A percentile compares a stretch with the other conserved stretches of the same genome.
phyloP scores from a whole-genome alignment of 1,140 invertebrate genomes.

The Diorhabda elongata region DNA sequence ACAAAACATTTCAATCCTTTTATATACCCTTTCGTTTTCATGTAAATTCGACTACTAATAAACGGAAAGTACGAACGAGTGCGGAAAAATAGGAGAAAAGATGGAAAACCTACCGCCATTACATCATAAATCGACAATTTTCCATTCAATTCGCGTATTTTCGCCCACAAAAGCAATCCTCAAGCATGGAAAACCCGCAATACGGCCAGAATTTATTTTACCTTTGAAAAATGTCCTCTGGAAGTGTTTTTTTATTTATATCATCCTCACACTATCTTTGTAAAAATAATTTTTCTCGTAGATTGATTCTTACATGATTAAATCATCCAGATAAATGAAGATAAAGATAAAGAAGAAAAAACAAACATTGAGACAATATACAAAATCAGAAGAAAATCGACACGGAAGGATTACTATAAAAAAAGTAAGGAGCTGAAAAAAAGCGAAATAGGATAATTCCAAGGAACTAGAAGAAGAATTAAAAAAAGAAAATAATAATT shows the following conservation, averaged over 20 bases:
- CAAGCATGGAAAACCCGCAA: constrained; percentile 29
- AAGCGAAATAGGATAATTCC: no score
- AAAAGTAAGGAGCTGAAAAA: no score
- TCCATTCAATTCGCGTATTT: constrained; percentile 32
- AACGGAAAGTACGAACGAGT: neutral
- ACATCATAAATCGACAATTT: constrained; percentile 34
- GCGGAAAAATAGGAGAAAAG: constrained; percentile 11
- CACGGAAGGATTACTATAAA: no score
- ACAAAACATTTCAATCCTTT: constrained; percentile 2
- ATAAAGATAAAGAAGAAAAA: no score
- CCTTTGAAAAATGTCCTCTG: constrained; percentile 27
- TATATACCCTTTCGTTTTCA: neutral
- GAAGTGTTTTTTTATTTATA: constrained; percentile 18
- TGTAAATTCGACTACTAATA: neutral
- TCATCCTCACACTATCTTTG: constrained; percentile 20
- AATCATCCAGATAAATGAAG: no score
- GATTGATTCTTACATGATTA: no score
- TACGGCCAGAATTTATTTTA: constrained; percentile 30
- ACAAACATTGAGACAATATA: no score
- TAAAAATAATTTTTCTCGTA: constrained; percentile 18
- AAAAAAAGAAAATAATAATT: no score
- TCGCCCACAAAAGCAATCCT: constrained; percentile 29
- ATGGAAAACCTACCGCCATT: constrained; percentile 23
- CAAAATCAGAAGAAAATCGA: no score
- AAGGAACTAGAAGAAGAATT: no score